Percentiles rank a stretch among this genome's conserved stretches.
These are phyloP conservation scores for Chaetodon trifasciatus DNA, from an alignment of 2,797 vertebrate species.

Conservation along the genomic window DNA sequence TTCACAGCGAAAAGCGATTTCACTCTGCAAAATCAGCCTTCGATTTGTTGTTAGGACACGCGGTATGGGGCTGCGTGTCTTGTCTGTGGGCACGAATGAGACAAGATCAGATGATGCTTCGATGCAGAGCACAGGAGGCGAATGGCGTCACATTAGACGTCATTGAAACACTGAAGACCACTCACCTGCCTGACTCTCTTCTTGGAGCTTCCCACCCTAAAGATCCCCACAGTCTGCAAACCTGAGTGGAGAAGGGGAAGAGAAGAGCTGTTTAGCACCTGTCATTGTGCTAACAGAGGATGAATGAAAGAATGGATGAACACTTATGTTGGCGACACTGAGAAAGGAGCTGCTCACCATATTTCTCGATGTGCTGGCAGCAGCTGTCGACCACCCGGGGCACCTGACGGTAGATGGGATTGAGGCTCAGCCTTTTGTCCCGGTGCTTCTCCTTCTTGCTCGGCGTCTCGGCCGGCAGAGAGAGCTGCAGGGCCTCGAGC, in stretches of 20 bases:
- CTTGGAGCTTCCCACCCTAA: constrained; percentile 97
- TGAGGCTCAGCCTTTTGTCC: constrained; percentile 95
- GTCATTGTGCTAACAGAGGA: neutral
- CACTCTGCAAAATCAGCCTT: neutral
- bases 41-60: neutral
- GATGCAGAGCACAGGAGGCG: too few species aligned
- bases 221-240: constrained; percentile 96
- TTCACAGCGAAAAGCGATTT: neutral
- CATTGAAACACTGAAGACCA: neutral
- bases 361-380: constrained; percentile 95
- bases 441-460: constrained; percentile 95
- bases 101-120: neutral
- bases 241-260: constrained; percentile 77
- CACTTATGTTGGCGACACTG: neutral
- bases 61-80: too few species aligned
- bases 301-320: neutral
- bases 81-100: neutral
- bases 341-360: constrained; percentile 84
- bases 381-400: constrained; percentile 95
- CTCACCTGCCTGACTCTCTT: constrained; percentile 96
- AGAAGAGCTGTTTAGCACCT: neutral
- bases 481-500: constrained; percentile 96
- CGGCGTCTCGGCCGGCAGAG: constrained; percentile 91
- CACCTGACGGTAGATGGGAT: constrained; percentile 96
- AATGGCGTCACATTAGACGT: too few species aligned